Percentiles rank a stretch among this genome's conserved stretches.
Evolutionary conservation across 2,888 invertebrate species (phyloP).

Genomic region (Hypselothyrea guttata): DNA sequence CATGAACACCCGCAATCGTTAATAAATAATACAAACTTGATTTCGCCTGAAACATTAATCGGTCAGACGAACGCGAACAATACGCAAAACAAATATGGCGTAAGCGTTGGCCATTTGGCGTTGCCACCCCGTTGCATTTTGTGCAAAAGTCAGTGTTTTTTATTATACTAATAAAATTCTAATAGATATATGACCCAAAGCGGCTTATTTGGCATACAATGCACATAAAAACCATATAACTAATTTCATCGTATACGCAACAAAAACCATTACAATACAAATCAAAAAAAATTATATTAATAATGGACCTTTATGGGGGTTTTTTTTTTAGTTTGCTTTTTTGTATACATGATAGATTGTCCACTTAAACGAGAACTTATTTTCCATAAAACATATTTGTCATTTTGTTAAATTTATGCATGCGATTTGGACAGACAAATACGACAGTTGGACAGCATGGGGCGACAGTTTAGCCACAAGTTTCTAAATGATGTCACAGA

Average conservation of each 20-base stretch:
- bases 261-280: too few species aligned
- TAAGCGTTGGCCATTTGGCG: background rate
- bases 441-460: background rate
- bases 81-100: background rate
- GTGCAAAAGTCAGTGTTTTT: too few species aligned
- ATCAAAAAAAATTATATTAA: too few species aligned
- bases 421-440: slow-evolving; percentile 1
- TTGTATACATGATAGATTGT: slow-evolving; percentile 17
- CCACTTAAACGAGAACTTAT: slow-evolving; percentile 29
- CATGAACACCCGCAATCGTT: slow-evolving; percentile 2
- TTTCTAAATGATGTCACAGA: slow-evolving; percentile 18
- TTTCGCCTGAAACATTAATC: slow-evolving; percentile 13
- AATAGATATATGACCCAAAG: too few species aligned
- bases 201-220: too few species aligned
- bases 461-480: slow-evolving; percentile 19
- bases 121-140: slow-evolving; percentile 23
- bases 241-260: too few species aligned
- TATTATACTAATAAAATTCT: too few species aligned
- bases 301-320: background rate
- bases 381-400: slow-evolving; percentile 7
- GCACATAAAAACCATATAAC: too few species aligned
- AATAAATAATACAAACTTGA: slow-evolving; percentile 21
- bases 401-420: slow-evolving; percentile 32
- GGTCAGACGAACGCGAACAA: slow-evolving; percentile 5
- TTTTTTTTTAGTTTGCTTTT: slow-evolving; percentile 4